Percentiles rank a stretch among this genome's conserved stretches.
Conservation (phyloP, 2,888 invertebrate species). For the Scaptomyza tumidula region DNA sequence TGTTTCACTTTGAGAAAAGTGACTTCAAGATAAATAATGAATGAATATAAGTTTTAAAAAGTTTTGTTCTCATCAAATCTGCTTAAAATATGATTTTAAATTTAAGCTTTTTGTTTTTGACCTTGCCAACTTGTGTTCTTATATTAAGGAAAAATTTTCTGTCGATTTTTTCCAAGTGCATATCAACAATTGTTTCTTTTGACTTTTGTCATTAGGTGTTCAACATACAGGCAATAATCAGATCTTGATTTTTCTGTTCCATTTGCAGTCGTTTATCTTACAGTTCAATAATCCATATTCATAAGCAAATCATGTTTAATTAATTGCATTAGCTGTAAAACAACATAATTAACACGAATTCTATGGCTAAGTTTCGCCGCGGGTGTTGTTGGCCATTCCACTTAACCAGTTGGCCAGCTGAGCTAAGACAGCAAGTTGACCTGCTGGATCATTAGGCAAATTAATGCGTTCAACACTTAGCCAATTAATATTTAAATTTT, state of each 20-base stretch:
- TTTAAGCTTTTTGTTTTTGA: background rate
- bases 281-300: constrained; percentile 36
- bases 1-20: background rate
- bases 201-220: constrained; percentile 5
- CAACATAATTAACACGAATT: constrained; percentile 72
- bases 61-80: too few species aligned
- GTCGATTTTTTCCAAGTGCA: background rate
- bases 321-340: constrained; percentile 70
- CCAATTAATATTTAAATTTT: constrained; percentile 67
- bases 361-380: constrained; percentile 34
- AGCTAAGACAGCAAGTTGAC: constrained; percentile 9
- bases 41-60: too few species aligned
- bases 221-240: constrained; percentile 27
- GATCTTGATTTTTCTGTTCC: constrained; percentile 2
- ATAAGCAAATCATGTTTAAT: constrained; percentile 73
- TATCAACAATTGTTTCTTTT: constrained; percentile 8
- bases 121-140: background rate
- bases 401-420: constrained; percentile 27
- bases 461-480: constrained; percentile 50
- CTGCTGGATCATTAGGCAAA: constrained; percentile 70
- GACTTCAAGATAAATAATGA: too few species aligned
- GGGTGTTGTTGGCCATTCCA: constrained; percentile 28
- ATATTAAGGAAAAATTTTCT: too few species aligned
- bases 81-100: too few species aligned
- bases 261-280: constrained; percentile 36